Conservation (phyloP, 2,113 vertebrate genomes). For the Orthonyx spaldingii region DNA sequence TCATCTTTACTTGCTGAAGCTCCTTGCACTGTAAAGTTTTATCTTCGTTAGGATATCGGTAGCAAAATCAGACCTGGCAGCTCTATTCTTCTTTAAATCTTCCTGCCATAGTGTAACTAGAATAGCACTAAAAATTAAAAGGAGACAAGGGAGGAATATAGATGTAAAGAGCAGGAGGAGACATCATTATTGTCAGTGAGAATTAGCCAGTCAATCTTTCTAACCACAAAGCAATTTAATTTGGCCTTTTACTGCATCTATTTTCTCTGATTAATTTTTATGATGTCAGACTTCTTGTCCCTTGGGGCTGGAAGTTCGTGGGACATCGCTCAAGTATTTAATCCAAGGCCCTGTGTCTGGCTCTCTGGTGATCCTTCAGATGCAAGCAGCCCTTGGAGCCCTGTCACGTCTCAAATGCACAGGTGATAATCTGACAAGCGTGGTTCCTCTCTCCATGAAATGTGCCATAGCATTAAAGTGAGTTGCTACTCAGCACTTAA, state of each 20-base stretch:
- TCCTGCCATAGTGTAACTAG: neutral
- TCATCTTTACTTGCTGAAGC: neutral
- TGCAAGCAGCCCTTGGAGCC: neutral
- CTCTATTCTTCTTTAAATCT: neutral
- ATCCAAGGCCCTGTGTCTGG: neutral
- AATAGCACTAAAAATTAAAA: conserved; percentile 33
- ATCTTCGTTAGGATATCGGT: neutral
- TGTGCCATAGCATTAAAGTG: neutral
- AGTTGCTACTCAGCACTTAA: neutral
- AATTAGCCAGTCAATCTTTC: conserved; percentile 23
- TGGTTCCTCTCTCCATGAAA: neutral
- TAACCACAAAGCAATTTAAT: conserved; percentile 34
- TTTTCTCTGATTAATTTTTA: conserved; percentile 32
- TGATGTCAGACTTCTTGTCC: neutral
- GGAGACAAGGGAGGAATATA: neutral
- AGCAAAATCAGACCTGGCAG: neutral
- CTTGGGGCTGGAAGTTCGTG: neutral
- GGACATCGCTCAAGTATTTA: neutral
- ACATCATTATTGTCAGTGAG: neutral
- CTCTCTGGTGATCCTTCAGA: neutral
- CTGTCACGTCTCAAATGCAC: neutral
- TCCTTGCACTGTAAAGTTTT: neutral
- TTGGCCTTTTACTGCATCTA: conserved; percentile 22
- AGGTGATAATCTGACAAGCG: neutral
- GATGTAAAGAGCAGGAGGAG: neutral